Conservation (phyloP, 1,140 invertebrate species). For the Penaeus japonicus region DNA sequence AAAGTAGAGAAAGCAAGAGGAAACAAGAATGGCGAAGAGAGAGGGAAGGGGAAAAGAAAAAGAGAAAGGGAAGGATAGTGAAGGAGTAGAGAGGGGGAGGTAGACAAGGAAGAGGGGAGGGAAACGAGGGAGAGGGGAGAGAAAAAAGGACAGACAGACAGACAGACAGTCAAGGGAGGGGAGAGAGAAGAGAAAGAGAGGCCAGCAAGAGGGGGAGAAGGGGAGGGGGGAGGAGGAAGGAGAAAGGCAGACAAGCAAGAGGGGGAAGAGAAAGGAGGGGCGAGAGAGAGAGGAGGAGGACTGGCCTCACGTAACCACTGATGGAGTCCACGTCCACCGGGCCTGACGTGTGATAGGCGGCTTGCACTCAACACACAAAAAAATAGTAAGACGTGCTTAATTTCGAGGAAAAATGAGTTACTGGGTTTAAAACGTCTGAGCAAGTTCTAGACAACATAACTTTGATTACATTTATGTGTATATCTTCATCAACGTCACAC, state of each 20-base stretch:
- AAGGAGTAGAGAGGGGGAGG: background rate
- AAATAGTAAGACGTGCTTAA: constrained; percentile 37
- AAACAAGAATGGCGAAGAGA: background rate
- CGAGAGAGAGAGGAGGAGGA: background rate
- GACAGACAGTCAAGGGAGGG: background rate
- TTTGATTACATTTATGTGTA: too few relatives aligned
- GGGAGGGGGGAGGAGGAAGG: background rate
- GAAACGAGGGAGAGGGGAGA: background rate
- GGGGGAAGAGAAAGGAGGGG: background rate
- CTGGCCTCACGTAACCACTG: constrained; percentile 28
- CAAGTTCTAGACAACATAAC: too few relatives aligned
- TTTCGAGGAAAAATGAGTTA: constrained; percentile 24
- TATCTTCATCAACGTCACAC: too few relatives aligned
- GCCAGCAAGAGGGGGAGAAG: background rate
- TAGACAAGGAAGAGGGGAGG: background rate
- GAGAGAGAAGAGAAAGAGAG: background rate
- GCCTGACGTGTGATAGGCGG: constrained; percentile 27
- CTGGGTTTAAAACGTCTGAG: constrained; percentile 21
- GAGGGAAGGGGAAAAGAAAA: background rate
- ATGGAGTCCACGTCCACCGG: constrained; percentile 23
- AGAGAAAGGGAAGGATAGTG: background rate
- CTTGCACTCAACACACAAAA: constrained; percentile 33
- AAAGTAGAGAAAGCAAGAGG: background rate
- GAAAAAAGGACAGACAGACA: background rate
- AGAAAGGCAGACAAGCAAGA: background rate